These are phyloP conservation scores for Serrognathus titanus DNA, from an alignment of 2,888 invertebrate species.

Conservation along the genomic window DNA sequence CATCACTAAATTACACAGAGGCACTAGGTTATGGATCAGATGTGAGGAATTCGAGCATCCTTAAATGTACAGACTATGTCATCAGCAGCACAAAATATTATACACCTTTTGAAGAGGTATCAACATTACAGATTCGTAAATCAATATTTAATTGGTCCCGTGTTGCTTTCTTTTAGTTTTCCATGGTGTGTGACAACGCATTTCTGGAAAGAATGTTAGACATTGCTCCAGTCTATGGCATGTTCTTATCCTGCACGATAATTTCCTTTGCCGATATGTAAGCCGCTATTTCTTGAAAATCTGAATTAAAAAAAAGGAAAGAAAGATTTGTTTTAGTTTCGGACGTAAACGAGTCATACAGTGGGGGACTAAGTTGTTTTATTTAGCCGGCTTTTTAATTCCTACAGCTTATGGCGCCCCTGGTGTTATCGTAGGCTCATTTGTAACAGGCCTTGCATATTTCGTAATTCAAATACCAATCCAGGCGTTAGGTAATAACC, in stretches of 20 bases:
- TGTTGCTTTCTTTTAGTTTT: slow-evolving; percentile 5
- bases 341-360: slow-evolving; percentile 11
- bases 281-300: neutral
- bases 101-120: slow-evolving; percentile 7
- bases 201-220: slow-evolving; percentile 2
- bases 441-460: slow-evolving; percentile 11
- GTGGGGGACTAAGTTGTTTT: slow-evolving; percentile 7
- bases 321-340: slow-evolving; percentile 11
- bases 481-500: slow-evolving; percentile 8
- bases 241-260: slow-evolving; percentile 6
- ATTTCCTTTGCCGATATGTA: slow-evolving; percentile 18
- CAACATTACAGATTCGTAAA: neutral
- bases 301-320: neutral
- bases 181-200: slow-evolving; percentile 2
- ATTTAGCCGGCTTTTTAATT: slow-evolving; percentile 1
- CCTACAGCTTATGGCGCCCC: neutral
- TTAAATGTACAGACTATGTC: neutral
- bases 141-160: neutral
- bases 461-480: neutral
- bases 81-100: neutral
- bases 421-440: slow-evolving; percentile 5
- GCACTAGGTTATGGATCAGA: neutral
- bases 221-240: slow-evolving; percentile 9
- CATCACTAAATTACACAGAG: slow-evolving; percentile 6
- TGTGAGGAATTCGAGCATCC: neutral